Evolutionary conservation across 2,888 invertebrate genomes (phyloP).

Genomic region (Ectemnius continuus): DNA sequence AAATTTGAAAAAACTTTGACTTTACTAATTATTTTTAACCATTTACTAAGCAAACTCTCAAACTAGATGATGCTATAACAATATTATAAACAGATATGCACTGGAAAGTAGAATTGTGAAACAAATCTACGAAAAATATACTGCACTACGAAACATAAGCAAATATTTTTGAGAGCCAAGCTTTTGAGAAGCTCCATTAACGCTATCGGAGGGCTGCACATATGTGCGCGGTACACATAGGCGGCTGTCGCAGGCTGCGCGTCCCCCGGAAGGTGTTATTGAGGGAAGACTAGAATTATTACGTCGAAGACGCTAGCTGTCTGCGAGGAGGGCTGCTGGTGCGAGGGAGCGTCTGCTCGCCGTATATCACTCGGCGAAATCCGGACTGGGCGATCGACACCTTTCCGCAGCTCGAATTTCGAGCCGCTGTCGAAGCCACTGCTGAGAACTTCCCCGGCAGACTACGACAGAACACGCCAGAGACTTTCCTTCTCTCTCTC

Average conservation of each 20-base stretch:
- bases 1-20: too few species aligned
- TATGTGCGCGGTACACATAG: neutral
- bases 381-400: neutral
- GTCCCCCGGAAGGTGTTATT: neutral
- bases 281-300: constrained; percentile 1
- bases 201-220: neutral
- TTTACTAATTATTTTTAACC: too few species aligned
- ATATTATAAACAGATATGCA: too few species aligned
- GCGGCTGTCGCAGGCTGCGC: too few species aligned
- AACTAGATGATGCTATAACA: too few species aligned
- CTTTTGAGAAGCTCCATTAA: constrained; percentile 15
- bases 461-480: too few species aligned
- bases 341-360: neutral
- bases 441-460: too few species aligned
- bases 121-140: too few species aligned
- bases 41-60: too few species aligned
- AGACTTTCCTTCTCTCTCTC: too few species aligned
- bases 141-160: neutral
- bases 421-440: too few species aligned
- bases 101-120: too few species aligned
- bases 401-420: constrained; percentile 4
- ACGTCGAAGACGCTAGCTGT: constrained; percentile 1
- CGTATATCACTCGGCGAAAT: constrained; percentile 3
- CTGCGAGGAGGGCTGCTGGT: neutral
- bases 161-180: constrained; percentile 19